Evolutionary conservation across 2,888 invertebrate genomes (phyloP).

Genomic region (Yponomeuta cagnagella): DNA sequence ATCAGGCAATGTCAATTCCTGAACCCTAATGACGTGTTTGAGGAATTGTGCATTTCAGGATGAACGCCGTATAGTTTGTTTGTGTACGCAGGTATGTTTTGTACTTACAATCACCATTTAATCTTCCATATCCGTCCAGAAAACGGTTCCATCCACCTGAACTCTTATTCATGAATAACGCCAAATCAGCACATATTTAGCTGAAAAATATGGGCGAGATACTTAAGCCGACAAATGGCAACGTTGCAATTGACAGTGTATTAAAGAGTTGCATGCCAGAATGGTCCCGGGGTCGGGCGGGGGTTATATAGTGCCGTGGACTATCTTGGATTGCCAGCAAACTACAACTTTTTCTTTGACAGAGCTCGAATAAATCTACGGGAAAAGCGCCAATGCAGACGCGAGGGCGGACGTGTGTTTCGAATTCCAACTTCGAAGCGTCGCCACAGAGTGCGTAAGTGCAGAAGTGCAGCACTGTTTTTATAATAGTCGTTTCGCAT

Average conservation of each 20-base stretch:
- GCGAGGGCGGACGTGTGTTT: constrained; percentile 25
- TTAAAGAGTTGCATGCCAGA: constrained; percentile 71
- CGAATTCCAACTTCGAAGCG: constrained; percentile 11
- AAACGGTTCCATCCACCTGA: not conserved
- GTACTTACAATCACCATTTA: not conserved
- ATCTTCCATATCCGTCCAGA: not conserved
- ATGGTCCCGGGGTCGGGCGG: constrained; percentile 28
- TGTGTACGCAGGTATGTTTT: too few relatives aligned
- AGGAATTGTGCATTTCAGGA: too few relatives aligned
- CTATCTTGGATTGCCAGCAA: constrained; percentile 56
- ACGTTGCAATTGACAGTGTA: constrained; percentile 72
- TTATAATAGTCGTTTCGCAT: too few relatives aligned
- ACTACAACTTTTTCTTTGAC: constrained; percentile 69
- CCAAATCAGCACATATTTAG: constrained; percentile 43
- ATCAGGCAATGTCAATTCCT: too few relatives aligned
- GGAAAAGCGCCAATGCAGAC: constrained; percentile 51
- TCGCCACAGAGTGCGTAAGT: not conserved
- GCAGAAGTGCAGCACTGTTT: too few relatives aligned
- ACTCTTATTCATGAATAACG: not conserved
- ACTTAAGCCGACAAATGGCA: constrained; percentile 72
- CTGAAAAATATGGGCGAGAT: constrained; percentile 49
- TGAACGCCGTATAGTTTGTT: too few relatives aligned
- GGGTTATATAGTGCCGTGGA: constrained; percentile 17
- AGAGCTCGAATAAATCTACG: constrained; percentile 65
- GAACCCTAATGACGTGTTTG: too few relatives aligned